Evolutionary conservation across 1,140 invertebrate species (phyloP).

Genomic region (Tribolium madens): DNA sequence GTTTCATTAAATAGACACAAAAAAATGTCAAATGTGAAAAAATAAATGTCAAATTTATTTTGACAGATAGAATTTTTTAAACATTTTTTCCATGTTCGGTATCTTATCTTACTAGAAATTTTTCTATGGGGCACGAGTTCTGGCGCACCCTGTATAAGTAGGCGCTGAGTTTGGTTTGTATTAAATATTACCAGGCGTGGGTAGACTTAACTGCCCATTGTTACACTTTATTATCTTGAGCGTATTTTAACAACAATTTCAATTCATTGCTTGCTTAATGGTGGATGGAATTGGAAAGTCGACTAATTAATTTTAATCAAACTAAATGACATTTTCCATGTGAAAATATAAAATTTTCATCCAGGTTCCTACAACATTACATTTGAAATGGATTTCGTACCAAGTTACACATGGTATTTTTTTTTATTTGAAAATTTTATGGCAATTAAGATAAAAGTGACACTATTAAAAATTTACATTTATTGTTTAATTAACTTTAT

Average conservation of each 20-base stretch:
- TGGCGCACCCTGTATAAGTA: no score
- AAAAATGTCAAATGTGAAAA: no score
- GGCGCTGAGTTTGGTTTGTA: constrained; percentile 5
- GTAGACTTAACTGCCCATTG: constrained; percentile 7
- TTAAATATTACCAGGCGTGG: constrained; percentile 10
- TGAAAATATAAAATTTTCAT: neutral
- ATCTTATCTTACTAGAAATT: no score
- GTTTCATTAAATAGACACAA: no score
- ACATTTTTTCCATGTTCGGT: no score
- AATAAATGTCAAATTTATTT: no score
- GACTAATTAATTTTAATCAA: neutral
- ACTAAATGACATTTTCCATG: neutral
- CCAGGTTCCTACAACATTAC: neutral
- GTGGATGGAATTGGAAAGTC: constrained; percentile 1
- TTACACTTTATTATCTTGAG: constrained; percentile 8
- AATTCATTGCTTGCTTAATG: neutral
- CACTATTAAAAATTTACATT: neutral
- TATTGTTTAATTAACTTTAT: neutral
- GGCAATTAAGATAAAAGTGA: neutral
- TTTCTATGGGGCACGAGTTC: no score
- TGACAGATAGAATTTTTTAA: no score
- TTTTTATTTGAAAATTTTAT: neutral
- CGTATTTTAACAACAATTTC: neutral
- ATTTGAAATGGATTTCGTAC: neutral
- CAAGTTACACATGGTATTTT: neutral